Conservation (phyloP, 2,888 invertebrate species). For the Acanthosepion pharaonis region DNA sequence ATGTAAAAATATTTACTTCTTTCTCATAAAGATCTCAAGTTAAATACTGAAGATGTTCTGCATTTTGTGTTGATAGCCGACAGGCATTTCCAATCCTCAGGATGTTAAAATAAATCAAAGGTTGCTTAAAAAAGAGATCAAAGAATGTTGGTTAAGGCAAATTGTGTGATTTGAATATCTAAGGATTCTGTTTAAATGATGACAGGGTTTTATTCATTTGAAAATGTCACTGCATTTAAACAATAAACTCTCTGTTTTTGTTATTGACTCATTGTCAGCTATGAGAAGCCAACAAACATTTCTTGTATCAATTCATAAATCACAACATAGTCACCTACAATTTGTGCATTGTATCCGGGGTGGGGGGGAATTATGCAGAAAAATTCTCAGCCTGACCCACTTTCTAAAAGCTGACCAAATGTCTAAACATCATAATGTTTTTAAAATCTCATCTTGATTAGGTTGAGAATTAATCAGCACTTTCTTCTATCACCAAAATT, state of each 20-base stretch:
- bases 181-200: slow-evolving; percentile 33
- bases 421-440: no score
- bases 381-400: no score
- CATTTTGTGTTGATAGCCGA: neutral
- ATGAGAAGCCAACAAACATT: neutral
- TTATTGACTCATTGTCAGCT: neutral
- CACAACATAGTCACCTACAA: neutral
- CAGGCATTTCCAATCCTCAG: neutral
- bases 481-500: no score
- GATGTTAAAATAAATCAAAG: slow-evolving; percentile 1
- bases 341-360: neutral
- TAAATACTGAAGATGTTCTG: neutral
- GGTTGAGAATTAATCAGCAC: no score
- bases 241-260: slow-evolving; percentile 18
- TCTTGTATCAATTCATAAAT: neutral
- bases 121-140: neutral
- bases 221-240: neutral
- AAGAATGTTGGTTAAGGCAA: neutral
- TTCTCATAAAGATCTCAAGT: neutral
- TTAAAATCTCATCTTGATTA: no score
- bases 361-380: no score
- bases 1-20: neutral
- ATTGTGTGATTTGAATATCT: neutral
- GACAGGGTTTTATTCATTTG: neutral
- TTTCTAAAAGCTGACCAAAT: no score